Percentiles rank a stretch among this genome's conserved stretches.
These are phyloP conservation scores for Tetrao urogallus DNA, from an alignment of 2,113 vertebrate species.

Conservation along the genomic window DNA sequence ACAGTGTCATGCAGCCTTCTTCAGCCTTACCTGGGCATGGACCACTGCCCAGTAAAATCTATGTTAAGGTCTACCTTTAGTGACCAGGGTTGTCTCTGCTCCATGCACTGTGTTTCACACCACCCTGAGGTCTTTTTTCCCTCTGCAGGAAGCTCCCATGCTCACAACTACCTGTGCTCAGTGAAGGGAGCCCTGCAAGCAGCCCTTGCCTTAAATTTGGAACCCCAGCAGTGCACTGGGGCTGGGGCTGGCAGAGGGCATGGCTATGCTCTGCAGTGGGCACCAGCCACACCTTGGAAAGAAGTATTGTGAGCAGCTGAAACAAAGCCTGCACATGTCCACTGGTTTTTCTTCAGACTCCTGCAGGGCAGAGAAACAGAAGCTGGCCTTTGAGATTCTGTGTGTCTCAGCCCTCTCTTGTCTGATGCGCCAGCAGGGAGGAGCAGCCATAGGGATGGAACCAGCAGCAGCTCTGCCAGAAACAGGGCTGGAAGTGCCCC, in stretches of 20 bases:
- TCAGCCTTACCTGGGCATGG: fast-evolving
- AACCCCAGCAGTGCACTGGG: background rate
- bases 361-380: background rate
- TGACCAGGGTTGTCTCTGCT: too few species aligned
- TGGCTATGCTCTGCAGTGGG: background rate
- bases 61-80: background rate
- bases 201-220: background rate
- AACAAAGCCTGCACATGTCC: background rate
- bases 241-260: background rate
- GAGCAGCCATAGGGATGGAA: background rate
- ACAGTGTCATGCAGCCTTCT: too few species aligned
- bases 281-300: fast-evolving
- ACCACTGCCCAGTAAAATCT: background rate
- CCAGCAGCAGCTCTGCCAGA: background rate
- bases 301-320: background rate
- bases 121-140: background rate
- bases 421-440: background rate
- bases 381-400: background rate
- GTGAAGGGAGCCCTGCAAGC: background rate
- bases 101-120: too few species aligned
- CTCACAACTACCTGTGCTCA: background rate
- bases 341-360: background rate
- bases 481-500: too few species aligned
- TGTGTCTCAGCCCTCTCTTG: background rate
- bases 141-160: background rate